Evolutionary conservation across 2,113 vertebrate genomes (phyloP).

Genomic region (Dasyprocta punctata): DNA sequence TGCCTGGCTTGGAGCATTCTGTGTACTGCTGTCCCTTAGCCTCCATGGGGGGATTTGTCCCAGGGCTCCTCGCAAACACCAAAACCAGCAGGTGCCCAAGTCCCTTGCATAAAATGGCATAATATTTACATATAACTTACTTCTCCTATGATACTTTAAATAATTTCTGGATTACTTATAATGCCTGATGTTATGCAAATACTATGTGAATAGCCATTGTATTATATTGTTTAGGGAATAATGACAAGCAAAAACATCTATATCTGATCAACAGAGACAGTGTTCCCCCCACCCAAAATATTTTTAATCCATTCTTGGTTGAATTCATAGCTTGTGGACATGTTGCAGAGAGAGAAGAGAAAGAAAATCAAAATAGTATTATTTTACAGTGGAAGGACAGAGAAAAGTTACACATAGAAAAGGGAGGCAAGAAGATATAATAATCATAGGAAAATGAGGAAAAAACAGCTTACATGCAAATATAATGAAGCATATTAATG

Average conservation of each 20-base stretch:
- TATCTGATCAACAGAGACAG: not conserved
- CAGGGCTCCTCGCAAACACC: not conserved
- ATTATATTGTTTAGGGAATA: not conserved
- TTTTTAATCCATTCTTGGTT: not conserved
- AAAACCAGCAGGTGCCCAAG: not conserved
- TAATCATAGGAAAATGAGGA: not conserved
- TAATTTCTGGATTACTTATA: not conserved
- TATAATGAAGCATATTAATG: not conserved
- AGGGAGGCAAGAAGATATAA: not conserved
- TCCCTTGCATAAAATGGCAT: not conserved
- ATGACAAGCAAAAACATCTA: not conserved
- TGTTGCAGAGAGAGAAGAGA: rapidly evolving
- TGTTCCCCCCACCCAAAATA: not conserved
- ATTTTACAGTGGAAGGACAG: not conserved
- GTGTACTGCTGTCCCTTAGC: not conserved
- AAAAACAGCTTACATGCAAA: not conserved
- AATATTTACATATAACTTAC: not conserved
- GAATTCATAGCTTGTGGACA: not conserved
- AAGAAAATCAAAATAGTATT: not conserved
- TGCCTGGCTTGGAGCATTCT: not conserved
- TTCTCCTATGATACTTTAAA: not conserved
- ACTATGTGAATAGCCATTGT: not conserved
- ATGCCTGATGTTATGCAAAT: not conserved
- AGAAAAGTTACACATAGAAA: not conserved
- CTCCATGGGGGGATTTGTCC: not conserved